Evolutionary conservation across 1,140 invertebrate genomes (phyloP), one percentile per base, ranked within the genome.

Genomic region (Drosophila suzukii): DNA sequence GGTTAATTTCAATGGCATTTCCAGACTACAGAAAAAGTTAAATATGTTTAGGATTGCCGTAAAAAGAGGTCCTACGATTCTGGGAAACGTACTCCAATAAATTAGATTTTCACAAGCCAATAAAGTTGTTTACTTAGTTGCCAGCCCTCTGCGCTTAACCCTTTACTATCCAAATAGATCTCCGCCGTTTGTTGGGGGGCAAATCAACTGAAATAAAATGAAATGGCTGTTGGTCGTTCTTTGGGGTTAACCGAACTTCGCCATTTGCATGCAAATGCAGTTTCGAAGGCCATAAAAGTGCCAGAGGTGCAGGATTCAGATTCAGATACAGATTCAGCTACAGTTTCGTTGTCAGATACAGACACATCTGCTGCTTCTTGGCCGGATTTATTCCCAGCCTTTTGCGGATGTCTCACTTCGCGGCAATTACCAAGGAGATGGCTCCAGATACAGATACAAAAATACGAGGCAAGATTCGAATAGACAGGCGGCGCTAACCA

Each of bases 261-360:
- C 41, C 56, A 88, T 82, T 88, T 79, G 70, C 78, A 79, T 88
- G 79, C 62, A 88, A 82, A 86, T 86, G 68, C 78, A 70, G 47
- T 68, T 68, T 32, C 17, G 53, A 61, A 75, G 60, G 56, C 65
- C 60, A 85, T 85, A 71, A 85, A 86, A 81, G 38, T 71, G 71
- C 49, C 57, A 51, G 38, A 50, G 44, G 36, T 50, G 30, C n/a
- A 65, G 59, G 44, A 68, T 46, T 51, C 59, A 30, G 36, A 24
- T 30, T 36, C 50, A 20, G 49, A 27, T 27, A 27, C 27, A 5
- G 27, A 5, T 27, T 27, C 27, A 27, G 27, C 27, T 5, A 5
- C 27, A 27, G 24, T 24, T 4, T 24, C 24, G 24, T 15, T 34
- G 6, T 34, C 32, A 34, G 32, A 34, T 34, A 12, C 50, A 20